Percentiles rank a stretch among this genome's conserved stretches.
Conservation (phyloP, 1,140 invertebrate species). For the Drosophila bifasciata region DNA sequence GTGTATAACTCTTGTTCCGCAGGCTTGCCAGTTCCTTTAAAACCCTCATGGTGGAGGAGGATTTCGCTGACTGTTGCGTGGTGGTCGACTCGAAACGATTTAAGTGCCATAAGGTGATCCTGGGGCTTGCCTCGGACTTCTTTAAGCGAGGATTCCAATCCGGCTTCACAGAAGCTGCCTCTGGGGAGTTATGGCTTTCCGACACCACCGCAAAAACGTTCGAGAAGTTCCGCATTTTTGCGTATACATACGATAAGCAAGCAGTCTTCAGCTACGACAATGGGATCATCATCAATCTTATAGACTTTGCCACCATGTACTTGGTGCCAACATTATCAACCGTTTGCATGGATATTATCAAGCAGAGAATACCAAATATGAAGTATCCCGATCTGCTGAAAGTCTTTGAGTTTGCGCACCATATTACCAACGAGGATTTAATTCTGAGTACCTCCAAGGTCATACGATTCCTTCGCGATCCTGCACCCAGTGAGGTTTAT, state of each 20-base stretch:
- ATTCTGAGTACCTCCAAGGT: fast-evolving
- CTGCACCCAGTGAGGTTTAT: not conserved
- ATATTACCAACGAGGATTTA: not conserved
- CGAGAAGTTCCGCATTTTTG: conserved; percentile 16
- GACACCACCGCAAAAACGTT: conserved; percentile 11
- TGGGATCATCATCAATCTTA: not conserved
- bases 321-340: not conserved
- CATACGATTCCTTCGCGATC: too few species aligned
- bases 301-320: conserved; percentile 14
- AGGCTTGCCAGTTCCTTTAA: conserved; percentile 11
- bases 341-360: not conserved
- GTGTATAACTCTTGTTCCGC: too few species aligned
- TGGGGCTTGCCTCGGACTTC: conserved; percentile 14
- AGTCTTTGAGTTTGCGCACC: conserved; percentile 15
- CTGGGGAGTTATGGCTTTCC: not conserved
- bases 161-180: conserved; percentile 8
- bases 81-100: conserved; percentile 13
- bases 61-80: conserved; percentile 29
- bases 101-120: conserved; percentile 36
- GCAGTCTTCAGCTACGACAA: not conserved
- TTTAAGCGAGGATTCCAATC: conserved; percentile 25
- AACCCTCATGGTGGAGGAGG: not conserved
- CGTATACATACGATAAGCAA: conserved; percentile 7
- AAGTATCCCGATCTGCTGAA: not conserved
- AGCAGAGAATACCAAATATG: not conserved